These are phyloP conservation scores for Drosophila mimica DNA, from an alignment of 2,888 invertebrate genomes.

Conservation along the genomic window DNA sequence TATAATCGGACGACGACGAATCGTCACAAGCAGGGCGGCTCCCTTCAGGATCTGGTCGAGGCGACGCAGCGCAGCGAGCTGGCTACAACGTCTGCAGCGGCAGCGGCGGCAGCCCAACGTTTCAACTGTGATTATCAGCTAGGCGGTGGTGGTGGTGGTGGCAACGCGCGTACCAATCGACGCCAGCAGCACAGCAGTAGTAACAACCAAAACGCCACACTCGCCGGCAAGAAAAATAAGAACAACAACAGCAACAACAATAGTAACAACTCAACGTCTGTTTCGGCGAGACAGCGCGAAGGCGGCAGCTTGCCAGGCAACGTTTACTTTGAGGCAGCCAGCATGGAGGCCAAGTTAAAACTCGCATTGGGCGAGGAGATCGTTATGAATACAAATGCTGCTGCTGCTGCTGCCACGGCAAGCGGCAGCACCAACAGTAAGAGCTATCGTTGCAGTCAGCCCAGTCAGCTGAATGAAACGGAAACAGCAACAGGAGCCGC, in stretches of 20 bases:
- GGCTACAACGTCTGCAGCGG: conserved; percentile 69
- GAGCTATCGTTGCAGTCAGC: conserved; percentile 49
- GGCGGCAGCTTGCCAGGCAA: conserved; percentile 88
- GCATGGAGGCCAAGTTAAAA: conserved; percentile 65
- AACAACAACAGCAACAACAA: conserved; percentile 51
- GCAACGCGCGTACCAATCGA: conserved; percentile 57
- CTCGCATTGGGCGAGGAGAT: conserved; percentile 27
- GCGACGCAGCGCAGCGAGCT: conserved; percentile 83
- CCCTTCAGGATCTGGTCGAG: conserved; percentile 88
- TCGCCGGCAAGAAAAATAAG: conserved; percentile 71
- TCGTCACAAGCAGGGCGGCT: conserved; percentile 87
- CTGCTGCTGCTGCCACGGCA: conserved; percentile 16
- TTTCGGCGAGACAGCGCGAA: conserved; percentile 87
- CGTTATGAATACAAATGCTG: conserved; percentile 9
- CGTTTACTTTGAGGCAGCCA: conserved; percentile 79
- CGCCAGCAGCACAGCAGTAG: conserved; percentile 65
- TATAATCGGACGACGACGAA: conserved; percentile 61
- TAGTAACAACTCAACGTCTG: conserved; percentile 55
- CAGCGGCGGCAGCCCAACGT: conserved; percentile 65
- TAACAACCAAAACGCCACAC: conserved; percentile 57
- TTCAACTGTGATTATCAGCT: conserved; percentile 83
- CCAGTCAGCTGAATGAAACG: conserved; percentile 47
- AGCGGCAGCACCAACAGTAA: conserved; percentile 22
- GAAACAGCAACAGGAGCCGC: conserved; percentile 22
- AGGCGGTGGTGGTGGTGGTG: conserved; percentile 38